Evolutionary conservation across 2,113 vertebrate species (phyloP).

Genomic region (Pseudorectes ferrugineus): DNA sequence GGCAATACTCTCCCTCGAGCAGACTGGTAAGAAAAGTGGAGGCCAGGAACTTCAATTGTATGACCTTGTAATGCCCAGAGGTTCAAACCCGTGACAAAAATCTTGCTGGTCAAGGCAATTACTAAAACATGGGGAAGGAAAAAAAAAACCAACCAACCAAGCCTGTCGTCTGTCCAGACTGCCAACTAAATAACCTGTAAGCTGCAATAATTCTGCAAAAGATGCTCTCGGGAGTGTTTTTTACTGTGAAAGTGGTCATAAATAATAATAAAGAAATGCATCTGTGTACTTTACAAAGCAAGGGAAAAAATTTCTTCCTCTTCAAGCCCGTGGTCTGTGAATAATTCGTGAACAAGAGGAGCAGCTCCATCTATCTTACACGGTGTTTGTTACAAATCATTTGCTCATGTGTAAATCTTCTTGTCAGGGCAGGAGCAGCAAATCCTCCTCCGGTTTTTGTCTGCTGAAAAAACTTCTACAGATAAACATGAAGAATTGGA

Average conservation of each 20-base stretch:
- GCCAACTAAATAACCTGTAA: background rate
- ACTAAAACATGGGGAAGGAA: background rate
- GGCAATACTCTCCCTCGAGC: background rate
- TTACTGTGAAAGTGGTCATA: background rate
- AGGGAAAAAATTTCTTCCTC: background rate
- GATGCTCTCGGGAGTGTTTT: background rate
- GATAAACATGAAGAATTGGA: background rate
- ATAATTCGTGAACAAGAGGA: constrained; percentile 26
- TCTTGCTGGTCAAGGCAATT: background rate
- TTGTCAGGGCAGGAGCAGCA: background rate
- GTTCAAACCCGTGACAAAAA: background rate
- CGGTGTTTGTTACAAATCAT: constrained; percentile 13
- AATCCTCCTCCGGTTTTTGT: background rate
- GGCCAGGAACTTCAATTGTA: background rate
- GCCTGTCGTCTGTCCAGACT: background rate
- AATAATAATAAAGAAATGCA: background rate
- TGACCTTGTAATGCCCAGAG: background rate
- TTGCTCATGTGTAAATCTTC: constrained; percentile 21
- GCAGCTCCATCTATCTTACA: constrained; percentile 37
- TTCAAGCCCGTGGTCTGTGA: background rate
- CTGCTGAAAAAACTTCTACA: background rate
- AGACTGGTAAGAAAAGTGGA: background rate
- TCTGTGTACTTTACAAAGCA: background rate
- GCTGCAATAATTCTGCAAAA: background rate
- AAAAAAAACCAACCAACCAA: background rate